A percentile compares a stretch with the other conserved stretches of the same genome.
Conservation (phyloP, 2,888 invertebrate species). For the Microctonus brassicae region DNA sequence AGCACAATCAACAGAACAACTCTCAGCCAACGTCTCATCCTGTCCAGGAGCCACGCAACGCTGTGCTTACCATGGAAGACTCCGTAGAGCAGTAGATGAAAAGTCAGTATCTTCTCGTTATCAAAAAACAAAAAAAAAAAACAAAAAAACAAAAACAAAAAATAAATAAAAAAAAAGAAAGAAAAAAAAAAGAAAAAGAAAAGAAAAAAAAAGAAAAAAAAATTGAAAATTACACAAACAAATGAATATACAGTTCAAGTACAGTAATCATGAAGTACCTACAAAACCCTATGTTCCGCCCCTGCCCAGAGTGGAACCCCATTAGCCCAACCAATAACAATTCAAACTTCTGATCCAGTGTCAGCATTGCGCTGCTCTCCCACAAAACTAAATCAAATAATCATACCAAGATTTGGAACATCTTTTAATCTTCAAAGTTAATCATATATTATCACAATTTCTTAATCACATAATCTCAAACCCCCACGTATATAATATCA, state of each 20-base stretch:
- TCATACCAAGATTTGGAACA: background rate
- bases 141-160: background rate
- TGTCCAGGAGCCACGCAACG: conserved; percentile 49
- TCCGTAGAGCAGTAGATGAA: conserved; percentile 66
- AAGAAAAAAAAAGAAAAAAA: background rate
- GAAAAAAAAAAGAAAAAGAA: conserved; percentile 15
- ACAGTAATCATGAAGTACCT: conserved; percentile 12
- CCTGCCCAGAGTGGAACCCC: conserved; percentile 4
- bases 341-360: background rate
- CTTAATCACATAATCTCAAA: too few relatives aligned
- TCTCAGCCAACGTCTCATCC: conserved; percentile 37
- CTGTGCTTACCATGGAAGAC: conserved; percentile 65
- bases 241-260: conserved; percentile 23
- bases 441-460: background rate
- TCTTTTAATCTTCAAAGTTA: background rate
- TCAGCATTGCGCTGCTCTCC: conserved; percentile 16
- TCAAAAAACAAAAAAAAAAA: conserved; percentile 24
- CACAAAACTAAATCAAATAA: background rate
- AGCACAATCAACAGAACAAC: conserved; percentile 44
- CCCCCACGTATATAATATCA: background rate
- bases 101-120: conserved; percentile 37
- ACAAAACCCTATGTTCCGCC: conserved; percentile 13
- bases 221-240: conserved; percentile 13
- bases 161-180: conserved; percentile 9
- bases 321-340: background rate